A percentile compares a stretch with the other conserved stretches of the same genome.
Conservation (phyloP, 2,113 vertebrate genomes). For the Engystomops pustulosus region DNA sequence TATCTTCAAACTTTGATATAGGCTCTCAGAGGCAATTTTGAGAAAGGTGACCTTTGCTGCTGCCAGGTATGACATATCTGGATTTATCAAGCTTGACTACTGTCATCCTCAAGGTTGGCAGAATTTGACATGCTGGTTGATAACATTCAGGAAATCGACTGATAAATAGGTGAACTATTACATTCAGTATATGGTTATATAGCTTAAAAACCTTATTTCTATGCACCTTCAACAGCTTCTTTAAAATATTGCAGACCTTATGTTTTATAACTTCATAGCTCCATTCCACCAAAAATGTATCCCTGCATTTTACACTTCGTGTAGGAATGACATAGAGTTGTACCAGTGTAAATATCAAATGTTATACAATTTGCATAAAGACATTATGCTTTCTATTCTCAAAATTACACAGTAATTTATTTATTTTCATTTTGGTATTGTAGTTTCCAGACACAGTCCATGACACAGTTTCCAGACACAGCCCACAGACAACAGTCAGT, state of each 20-base stretch:
- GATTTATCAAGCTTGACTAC: constrained; percentile 21
- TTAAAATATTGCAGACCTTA: background rate
- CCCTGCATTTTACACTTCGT: too few relatives aligned
- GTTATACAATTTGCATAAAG: too few relatives aligned
- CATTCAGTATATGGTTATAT: background rate
- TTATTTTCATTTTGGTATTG: too few relatives aligned
- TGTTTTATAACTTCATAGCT: background rate
- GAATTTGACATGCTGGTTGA: constrained; percentile 33
- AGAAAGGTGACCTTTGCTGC: background rate
- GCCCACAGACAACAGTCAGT: too few relatives aligned
- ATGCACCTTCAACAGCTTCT: background rate
- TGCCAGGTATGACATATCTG: constrained; percentile 34
- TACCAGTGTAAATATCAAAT: too few relatives aligned
- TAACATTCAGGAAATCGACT: background rate
- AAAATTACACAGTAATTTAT: too few relatives aligned
- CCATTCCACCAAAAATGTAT: too few relatives aligned
- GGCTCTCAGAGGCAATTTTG: background rate
- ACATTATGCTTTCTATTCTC: too few relatives aligned
- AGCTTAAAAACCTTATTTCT: background rate
- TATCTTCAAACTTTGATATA: constrained; percentile 3
- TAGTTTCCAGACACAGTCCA: too few relatives aligned
- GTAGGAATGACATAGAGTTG: too few relatives aligned
- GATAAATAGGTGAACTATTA: constrained; percentile 1
- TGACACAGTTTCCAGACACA: too few relatives aligned
- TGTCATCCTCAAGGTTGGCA: constrained; percentile 25